Base-by-base conservation (phyloP, 2,888 invertebrate species). In the Dicyrtomina minuta region DNA sequence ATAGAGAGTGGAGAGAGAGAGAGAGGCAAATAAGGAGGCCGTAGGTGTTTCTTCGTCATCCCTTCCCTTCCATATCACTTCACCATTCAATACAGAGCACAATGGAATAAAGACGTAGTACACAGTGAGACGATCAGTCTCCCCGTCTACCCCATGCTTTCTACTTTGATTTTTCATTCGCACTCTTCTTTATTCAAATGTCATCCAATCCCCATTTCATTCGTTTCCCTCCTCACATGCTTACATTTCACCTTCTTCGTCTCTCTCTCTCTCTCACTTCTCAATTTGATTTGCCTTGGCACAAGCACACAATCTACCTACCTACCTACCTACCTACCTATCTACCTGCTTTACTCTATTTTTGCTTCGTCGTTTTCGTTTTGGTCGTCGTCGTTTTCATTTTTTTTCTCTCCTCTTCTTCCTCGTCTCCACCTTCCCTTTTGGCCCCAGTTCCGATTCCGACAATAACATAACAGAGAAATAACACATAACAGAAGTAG, bases 151-250 rank as follows among this genome's bases (percentile, higher is more conserved):
- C 67, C 70, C 67, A 70, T 70, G 67, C 70, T 70, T 60, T 70
- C 70, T 62, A 70, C 70, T 66, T 67, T 70, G 70, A 70, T 70
- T 70, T 70, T 70, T 70, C 70, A 70, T 67, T 67, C 66, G 67
- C 67, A 64, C 70, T 67, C 44, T 67, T 64, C 70, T 66, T 70
- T 70, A 70, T 70, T 70, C 70, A 70, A 70, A 70, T 70, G 70
- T 70, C 70, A 70, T 70, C 70, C 66, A 56, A 61, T 67, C 67
- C 59, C 67, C 51, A 68, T 68, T 68, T 60, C 53, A 60, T 51
- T 70, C 43, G 24, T 33, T 58, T 49, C 58, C 49, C 27, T 46
- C 12, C 59, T 33, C 24, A 20, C 33, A 33, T 58, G 58, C 58
- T 62, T 68, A 51, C 60, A 60, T 51, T 60, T 51, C 53, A 51